Evolutionary conservation across 2,797 vertebrate species (phyloP), one percentile per base, ranked within the genome.

Genomic region (Halcyon smyrnensis): DNA sequence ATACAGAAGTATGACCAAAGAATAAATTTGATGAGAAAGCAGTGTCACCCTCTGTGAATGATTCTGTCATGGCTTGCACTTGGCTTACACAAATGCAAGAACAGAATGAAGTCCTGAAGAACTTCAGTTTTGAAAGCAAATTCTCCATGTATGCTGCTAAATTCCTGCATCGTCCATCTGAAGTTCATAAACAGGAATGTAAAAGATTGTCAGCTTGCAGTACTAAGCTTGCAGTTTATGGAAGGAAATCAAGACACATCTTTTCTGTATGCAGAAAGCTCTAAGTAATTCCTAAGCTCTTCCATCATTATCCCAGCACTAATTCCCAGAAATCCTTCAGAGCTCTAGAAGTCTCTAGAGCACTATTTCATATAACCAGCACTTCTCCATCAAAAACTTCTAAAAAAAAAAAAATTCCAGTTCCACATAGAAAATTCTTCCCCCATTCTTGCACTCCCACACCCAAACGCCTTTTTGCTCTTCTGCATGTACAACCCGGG

Each of bases 311-410:
- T 54, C 84, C 48, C 27, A 79, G 51, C 51, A 56, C 21, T 79
- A 94, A 73, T 87, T 88, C 83, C 60, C 54, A 81, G 54, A 90
- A 79, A 95, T 59, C 74, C 59, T 79, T 48, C 46, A 63, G 69
- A 86, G 65, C 50, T 95, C 79, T 46, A 85, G 76, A 93, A 74
- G 28, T 89, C 64, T 65, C 27, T 27, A 32, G 51, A 86, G 59
- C 36, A 62, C 17, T 71, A 4, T 59, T 73, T 76, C 45, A 56
- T 27, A 57, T 12, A 86, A 2, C 28, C 12, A 81, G 15, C 16
- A 69, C 24, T 71, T 20, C 30, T 68, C 54, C 46, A 59, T 20
- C 39, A 64, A 70, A 83, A 80, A 41, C 5, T 28, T 17, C 45
- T 56, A 53, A 70, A 59, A 59, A 36, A 59, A 64, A 17, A 24